Conservation (phyloP, 2,797 vertebrate species). For the Sebastes oblongus region DNA sequence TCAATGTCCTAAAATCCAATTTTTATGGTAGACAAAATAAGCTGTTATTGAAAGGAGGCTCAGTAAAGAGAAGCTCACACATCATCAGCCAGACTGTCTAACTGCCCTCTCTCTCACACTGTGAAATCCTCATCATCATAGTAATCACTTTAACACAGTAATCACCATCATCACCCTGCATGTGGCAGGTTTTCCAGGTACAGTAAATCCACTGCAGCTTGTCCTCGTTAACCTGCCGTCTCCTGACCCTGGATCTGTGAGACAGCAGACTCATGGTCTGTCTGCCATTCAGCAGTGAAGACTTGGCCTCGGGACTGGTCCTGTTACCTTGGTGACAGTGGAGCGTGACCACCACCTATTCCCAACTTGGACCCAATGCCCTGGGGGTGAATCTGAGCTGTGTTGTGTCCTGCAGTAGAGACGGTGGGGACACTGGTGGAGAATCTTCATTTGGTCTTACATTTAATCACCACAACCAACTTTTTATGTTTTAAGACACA, state of each 20-base stretch:
- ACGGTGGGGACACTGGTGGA: not conserved
- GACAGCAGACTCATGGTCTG: constrained; percentile 25
- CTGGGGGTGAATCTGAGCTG: constrained; percentile 18
- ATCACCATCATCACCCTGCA: not conserved
- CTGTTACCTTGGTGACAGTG: constrained; percentile 66
- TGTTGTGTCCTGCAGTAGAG: constrained; percentile 4
- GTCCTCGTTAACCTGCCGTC: constrained; percentile 43
- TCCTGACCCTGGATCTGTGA: constrained; percentile 33
- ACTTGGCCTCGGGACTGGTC: constrained; percentile 47
- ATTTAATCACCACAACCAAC: not conserved
- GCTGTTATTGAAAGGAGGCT: not conserved
- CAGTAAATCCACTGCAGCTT: constrained; percentile 24
- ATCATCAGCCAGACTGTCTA: not conserved
- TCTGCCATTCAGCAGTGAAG: constrained; percentile 55
- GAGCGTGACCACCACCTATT: constrained; percentile 35
- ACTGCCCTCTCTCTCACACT: not conserved
- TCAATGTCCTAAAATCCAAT: not conserved
- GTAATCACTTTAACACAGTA: not conserved
- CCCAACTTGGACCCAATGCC: constrained; percentile 20
- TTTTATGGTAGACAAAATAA: not conserved
- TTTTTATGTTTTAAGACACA: not conserved
- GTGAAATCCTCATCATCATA: not conserved
- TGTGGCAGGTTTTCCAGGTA: constrained; percentile 18
- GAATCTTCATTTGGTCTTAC: not conserved
- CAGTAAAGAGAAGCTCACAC: not conserved